Evolutionary conservation across 37 sponge, comb jelly and placozoan genomes (phyloP).

Genomic region (Spongilla lacustris): DNA sequence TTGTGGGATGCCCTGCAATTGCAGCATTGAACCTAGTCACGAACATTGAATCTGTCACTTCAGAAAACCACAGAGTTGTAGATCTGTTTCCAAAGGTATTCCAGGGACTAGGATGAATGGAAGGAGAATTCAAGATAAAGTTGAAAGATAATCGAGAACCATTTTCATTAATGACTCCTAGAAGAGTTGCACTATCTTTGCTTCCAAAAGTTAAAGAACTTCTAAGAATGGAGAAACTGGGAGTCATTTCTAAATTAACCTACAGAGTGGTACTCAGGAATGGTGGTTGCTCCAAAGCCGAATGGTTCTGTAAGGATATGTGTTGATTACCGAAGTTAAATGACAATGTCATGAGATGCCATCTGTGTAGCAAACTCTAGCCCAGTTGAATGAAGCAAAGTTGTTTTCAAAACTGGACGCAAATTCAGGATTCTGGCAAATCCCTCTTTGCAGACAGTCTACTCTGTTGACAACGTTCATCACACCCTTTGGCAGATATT

Average conservation of each 20-base stretch:
- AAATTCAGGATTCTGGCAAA: slow-evolving; percentile 50
- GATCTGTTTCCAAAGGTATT: slow-evolving; percentile 15
- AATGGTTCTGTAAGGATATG: slow-evolving; percentile 7
- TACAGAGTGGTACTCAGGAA: slow-evolving; percentile 19
- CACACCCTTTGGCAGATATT: slow-evolving; percentile 31
- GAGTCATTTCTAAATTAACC: slow-evolving; percentile 25
- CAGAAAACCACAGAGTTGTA: neutral
- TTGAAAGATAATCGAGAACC: neutral
- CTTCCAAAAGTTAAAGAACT: slow-evolving; percentile 35
- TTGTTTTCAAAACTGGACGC: slow-evolving; percentile 34
- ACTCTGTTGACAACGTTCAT: slow-evolving; percentile 24
- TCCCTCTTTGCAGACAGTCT: slow-evolving; percentile 10
- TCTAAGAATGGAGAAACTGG: slow-evolving; percentile 32
- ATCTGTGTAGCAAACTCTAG: slow-evolving; percentile 22
- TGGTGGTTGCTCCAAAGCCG: slow-evolving; percentile 34
- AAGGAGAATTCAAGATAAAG: slow-evolving; percentile 34
- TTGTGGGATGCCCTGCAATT: slow-evolving; percentile 33
- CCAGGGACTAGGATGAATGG: slow-evolving; percentile 21
- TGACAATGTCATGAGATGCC: slow-evolving; percentile 11
- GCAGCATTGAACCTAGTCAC: slow-evolving; percentile 8
- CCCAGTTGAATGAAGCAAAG: slow-evolving; percentile 19
- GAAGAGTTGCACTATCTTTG: slow-evolving; percentile 43
- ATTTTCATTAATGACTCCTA: slow-evolving; percentile 31
- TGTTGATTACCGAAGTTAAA: slow-evolving; percentile 22
- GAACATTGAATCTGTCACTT: neutral